These are phyloP conservation scores for Pediacus dermestoides DNA, from an alignment of 2,888 invertebrate genomes.

Conservation along the genomic window DNA sequence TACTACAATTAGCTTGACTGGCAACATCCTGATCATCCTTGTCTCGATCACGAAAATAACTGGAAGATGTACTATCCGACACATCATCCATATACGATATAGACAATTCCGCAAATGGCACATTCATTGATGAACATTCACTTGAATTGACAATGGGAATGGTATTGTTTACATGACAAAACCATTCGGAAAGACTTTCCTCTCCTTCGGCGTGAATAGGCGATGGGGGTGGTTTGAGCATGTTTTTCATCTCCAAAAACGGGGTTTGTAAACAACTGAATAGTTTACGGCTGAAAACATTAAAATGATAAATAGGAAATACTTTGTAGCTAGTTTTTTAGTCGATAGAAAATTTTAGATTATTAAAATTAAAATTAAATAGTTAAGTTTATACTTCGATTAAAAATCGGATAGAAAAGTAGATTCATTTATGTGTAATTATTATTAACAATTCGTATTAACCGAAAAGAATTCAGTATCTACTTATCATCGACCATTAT, in stretches of 20 bases:
- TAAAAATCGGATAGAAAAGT: no score
- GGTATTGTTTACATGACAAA: constrained; percentile 36
- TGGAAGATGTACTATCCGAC: constrained; percentile 43
- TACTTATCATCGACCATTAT: no score
- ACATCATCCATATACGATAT: constrained; percentile 49
- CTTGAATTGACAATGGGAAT: constrained; percentile 34
- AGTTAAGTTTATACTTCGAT: no score
- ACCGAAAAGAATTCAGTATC: no score
- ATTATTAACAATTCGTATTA: no score
- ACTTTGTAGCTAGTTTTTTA: no score
- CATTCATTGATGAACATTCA: constrained; percentile 47
- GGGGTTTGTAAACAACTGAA: constrained; percentile 60
- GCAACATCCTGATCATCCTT: constrained; percentile 34
- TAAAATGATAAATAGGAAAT: not conserved
- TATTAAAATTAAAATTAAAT: no score
- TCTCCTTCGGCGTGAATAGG: constrained; percentile 45
- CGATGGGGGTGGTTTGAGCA: constrained; percentile 53
- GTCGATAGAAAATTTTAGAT: no score
- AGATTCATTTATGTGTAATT: no score
- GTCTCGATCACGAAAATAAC: constrained; percentile 25
- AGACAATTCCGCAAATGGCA: constrained; percentile 47
- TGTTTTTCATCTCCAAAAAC: constrained; percentile 55
- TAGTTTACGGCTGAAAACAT: constrained; percentile 52
- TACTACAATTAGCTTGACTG: constrained; percentile 40
- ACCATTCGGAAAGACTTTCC: constrained; percentile 49